Evolutionary conservation across 2,888 invertebrate genomes (phyloP).

Genomic region (Nephrotoma flavescens): DNA sequence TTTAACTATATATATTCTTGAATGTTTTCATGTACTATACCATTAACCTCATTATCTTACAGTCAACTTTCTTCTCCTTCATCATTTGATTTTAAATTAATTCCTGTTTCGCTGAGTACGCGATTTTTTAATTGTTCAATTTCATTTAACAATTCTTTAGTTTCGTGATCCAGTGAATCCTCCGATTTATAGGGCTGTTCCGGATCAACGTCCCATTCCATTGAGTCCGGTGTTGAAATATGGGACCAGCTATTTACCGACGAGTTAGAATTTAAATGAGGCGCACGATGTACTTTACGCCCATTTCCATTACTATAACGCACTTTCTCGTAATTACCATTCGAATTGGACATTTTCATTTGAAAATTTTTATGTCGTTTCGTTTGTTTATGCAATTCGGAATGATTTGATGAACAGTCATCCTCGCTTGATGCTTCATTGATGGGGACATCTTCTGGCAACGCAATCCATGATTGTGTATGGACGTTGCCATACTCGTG

Average conservation of each 20-base stretch:
- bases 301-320: background rate
- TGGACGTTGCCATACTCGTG: conserved; percentile 35
- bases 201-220: conserved; percentile 50
- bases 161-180: conserved; percentile 44
- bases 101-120: conserved; percentile 49
- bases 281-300: conserved; percentile 16
- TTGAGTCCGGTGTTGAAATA: conserved; percentile 47
- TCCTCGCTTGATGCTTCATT: conserved; percentile 19
- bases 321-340: background rate
- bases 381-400: background rate
- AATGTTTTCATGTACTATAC: background rate
- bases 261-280: conserved; percentile 21
- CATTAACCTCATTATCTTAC: background rate
- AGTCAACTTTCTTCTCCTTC: conserved; percentile 10
- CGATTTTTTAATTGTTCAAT: conserved; percentile 50
- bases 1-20: background rate
- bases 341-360: background rate
- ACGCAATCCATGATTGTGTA: conserved; percentile 1
- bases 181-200: conserved; percentile 27
- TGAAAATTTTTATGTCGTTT: conserved; percentile 1
- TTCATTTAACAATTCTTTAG: conserved; percentile 47
- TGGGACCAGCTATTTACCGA: conserved; percentile 40
- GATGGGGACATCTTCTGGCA: conserved; percentile 5
- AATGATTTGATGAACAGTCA: conserved; percentile 10
- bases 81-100: conserved; percentile 18